These are phyloP conservation scores for Melanotaenia boesemani DNA, from an alignment of 2,797 vertebrate species.

Conservation along the genomic window DNA sequence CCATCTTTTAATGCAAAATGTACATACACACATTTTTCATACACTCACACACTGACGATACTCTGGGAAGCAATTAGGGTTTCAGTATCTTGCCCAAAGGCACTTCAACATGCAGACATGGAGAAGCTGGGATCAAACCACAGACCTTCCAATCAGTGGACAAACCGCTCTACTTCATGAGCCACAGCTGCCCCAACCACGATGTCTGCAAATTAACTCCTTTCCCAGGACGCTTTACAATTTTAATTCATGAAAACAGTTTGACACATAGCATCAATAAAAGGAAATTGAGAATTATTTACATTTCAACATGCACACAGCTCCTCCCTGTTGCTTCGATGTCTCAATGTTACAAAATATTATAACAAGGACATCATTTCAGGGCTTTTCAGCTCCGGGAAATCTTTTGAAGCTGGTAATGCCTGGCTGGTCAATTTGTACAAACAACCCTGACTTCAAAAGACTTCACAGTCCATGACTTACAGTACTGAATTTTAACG, in stretches of 20 bases:
- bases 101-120: not conserved
- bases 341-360: constrained; percentile 21
- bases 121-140: constrained; percentile 2
- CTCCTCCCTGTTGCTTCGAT: constrained; percentile 2
- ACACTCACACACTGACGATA: constrained; percentile 5
- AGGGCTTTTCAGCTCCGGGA: constrained; percentile 11
- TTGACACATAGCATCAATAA: not conserved
- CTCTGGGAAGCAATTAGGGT: not conserved
- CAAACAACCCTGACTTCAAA: constrained; percentile 40
- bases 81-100: not conserved
- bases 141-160: not conserved
- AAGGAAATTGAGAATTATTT: not conserved
- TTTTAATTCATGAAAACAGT: constrained; percentile 9
- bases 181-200: not conserved
- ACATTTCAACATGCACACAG: not conserved
- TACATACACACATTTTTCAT: not conserved
- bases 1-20: not conserved
- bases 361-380: constrained; percentile 26
- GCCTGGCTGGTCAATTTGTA: constrained; percentile 30
- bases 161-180: not conserved
- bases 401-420: constrained; percentile 29
- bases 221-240: not conserved
- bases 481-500: constrained; percentile 33
- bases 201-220: not conserved
- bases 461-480: constrained; percentile 24